phyloP scores from a whole-genome alignment of 1,140 invertebrate genomes.

The Camponotus floridanus region DNA sequence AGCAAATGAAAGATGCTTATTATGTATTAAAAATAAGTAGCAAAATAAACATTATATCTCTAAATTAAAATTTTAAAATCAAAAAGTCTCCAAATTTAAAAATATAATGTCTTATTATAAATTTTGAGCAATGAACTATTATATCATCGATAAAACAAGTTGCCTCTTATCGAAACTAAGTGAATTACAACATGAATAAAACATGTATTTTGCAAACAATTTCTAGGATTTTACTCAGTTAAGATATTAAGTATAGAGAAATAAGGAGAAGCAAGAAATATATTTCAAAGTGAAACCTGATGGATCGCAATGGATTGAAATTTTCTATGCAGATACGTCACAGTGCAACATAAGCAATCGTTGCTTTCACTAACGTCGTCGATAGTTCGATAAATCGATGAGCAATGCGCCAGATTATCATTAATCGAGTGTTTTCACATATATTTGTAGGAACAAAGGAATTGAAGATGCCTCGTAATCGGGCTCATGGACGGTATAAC shows the following conservation, averaged over 20 bases:
- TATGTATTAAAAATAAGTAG: background rate
- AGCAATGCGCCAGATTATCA: conserved; percentile 17
- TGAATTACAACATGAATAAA: background rate
- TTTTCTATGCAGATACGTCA: background rate
- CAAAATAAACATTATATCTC: background rate
- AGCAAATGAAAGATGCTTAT: background rate
- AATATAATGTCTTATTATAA: background rate
- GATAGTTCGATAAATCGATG: conserved; percentile 35
- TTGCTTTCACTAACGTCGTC: background rate
- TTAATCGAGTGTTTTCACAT: conserved; percentile 7
- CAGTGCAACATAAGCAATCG: background rate
- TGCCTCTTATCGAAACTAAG: background rate
- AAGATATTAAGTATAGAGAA: background rate
- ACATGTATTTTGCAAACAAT: too few species aligned
- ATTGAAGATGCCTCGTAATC: conserved; percentile 49
- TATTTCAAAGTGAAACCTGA: background rate
- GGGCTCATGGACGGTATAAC: conserved; percentile 62
- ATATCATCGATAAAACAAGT: background rate
- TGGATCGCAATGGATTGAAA: conserved; percentile 6
- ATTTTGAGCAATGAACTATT: too few species aligned
- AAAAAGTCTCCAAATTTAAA: background rate
- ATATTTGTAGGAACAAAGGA: conserved; percentile 30
- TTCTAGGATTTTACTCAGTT: background rate
- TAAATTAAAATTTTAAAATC: conserved; percentile 14
- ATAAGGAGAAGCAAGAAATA: conserved; percentile 19